Conservation (phyloP, 1,140 invertebrate species). For the Physella acuta region DNA sequence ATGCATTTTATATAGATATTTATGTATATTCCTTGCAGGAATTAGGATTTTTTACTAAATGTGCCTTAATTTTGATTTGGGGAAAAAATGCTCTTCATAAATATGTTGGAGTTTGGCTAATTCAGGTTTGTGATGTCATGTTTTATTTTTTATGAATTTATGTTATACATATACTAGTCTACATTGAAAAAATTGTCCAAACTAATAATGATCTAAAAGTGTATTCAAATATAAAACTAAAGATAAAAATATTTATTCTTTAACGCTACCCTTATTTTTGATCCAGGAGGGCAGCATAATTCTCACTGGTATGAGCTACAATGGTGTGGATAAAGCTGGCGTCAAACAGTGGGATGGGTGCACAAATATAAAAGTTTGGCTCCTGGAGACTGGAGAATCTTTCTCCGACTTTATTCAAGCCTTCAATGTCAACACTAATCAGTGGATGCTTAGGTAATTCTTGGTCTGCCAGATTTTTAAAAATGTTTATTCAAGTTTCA, state of each 20-base stretch:
- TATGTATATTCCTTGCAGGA: conserved; percentile 62
- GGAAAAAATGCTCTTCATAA: conserved; percentile 82
- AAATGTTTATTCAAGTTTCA: too few species aligned
- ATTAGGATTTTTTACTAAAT: conserved; percentile 67
- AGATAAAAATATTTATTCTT: not conserved
- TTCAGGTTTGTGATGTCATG: conserved; percentile 74
- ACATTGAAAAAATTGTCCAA: not conserved
- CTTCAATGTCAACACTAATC: conserved; percentile 92
- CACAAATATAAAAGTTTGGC: conserved; percentile 77
- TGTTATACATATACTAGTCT: too few species aligned
- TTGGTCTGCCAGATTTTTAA: too few species aligned
- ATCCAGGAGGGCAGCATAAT: conserved; percentile 61
- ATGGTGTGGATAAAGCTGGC: conserved; percentile 69
- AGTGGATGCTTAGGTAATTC: conserved; percentile 80
- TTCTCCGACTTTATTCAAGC: conserved; percentile 83
- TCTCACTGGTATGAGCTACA: conserved; percentile 75
- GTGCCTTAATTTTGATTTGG: conserved; percentile 77
- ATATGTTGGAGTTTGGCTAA: conserved; percentile 88
- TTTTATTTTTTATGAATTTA: too few species aligned
- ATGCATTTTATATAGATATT: too few species aligned
- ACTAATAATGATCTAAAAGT: not conserved
- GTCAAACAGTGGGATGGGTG: conserved; percentile 77
- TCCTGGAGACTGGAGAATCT: conserved; percentile 77
- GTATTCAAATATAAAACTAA: not conserved
- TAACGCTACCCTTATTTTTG: conserved; percentile 13